A percentile compares a stretch with the other conserved stretches of the same genome.
Evolutionary conservation across 2,113 vertebrate species (phyloP).

Genomic region (Ophthalmolycus amberensis): DNA sequence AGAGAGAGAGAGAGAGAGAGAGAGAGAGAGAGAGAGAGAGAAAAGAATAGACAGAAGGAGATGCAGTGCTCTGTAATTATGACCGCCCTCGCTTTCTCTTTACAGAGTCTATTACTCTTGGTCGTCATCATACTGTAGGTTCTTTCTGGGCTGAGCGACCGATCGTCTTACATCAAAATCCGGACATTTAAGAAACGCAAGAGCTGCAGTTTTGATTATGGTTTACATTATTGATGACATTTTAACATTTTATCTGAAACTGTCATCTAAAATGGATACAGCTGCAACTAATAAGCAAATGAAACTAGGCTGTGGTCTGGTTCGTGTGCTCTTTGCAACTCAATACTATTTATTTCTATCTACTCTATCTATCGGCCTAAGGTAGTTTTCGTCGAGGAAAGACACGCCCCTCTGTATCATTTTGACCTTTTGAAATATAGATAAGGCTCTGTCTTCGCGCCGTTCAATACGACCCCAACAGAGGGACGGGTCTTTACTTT

Average conservation of each 20-base stretch:
- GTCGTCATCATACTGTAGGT: slow-evolving; percentile 48
- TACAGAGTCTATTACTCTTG: slow-evolving; percentile 50
- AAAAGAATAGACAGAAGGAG: slow-evolving; percentile 21
- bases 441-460: neutral
- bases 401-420: neutral
- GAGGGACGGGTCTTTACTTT: neutral
- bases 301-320: neutral
- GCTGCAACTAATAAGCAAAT: neutral
- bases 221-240: slow-evolving; percentile 9
- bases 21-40: neutral
- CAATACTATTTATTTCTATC: neutral
- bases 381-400: neutral
- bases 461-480: neutral
- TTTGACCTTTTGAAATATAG: neutral
- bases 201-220: slow-evolving; percentile 5
- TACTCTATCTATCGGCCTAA: neutral
- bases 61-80: slow-evolving; percentile 64
- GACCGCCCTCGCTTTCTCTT: slow-evolving; percentile 49
- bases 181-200: slow-evolving; percentile 12
- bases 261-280: neutral
- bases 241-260: slow-evolving; percentile 3
- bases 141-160: neutral
- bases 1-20: neutral
- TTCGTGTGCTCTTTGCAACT: neutral
- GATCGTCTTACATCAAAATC: neutral